Percentiles rank a stretch among this genome's conserved stretches.
Conservation (phyloP, 2,113 vertebrate species). For the Callorhinus ursinus region DNA sequence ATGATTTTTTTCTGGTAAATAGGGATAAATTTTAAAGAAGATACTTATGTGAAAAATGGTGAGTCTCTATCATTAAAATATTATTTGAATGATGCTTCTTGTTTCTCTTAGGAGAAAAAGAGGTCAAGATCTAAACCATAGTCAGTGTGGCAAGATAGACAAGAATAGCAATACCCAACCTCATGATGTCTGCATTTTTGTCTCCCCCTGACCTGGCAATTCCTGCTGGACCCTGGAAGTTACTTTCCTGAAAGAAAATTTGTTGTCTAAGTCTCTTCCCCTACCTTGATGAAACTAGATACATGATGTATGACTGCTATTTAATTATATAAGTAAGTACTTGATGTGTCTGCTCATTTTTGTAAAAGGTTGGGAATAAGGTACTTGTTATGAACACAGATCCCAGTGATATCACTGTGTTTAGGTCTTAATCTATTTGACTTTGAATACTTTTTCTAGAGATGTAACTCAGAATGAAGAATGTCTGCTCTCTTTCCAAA, state of each 20-base stretch:
- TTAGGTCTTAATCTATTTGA: not conserved
- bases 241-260: not conserved
- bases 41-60: not conserved
- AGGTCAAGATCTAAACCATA: not conserved
- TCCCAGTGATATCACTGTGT: not conserved
- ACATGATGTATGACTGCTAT: not conserved
- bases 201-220: not conserved
- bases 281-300: not conserved
- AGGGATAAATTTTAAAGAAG: not conserved
- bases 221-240: not conserved
- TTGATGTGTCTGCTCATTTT: not conserved
- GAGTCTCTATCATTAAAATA: not conserved
- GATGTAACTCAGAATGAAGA: not conserved
- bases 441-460: not conserved
- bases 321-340: not conserved
- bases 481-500: fast-evolving
- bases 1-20: not conserved
- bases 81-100: not conserved
- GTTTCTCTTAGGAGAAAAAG: not conserved
- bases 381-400: not conserved
- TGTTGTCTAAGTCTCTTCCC: not conserved
- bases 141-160: not conserved
- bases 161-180: not conserved
- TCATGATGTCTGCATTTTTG: not conserved
- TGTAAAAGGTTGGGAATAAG: not conserved